Percentiles rank a stretch among this genome's conserved stretches.
Conservation (phyloP, 2,113 vertebrate genomes). For the Lota lota region DNA sequence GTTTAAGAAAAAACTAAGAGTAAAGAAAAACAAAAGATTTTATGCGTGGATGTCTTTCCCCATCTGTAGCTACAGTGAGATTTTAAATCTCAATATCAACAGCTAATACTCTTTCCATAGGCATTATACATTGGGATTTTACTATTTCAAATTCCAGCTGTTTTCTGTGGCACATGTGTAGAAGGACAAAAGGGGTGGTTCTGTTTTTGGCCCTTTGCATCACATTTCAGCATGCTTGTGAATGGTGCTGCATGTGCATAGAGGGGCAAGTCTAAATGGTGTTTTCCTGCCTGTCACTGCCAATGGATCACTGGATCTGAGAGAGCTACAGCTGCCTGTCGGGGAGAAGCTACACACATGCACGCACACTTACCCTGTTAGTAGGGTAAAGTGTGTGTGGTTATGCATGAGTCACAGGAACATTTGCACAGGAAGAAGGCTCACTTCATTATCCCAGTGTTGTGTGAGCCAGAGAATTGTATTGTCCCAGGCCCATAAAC, state of each 20-base stretch:
- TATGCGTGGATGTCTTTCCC: too few relatives aligned
- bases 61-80: too few relatives aligned
- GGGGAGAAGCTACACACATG: slow-evolving; percentile 39
- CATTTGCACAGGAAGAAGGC: background rate
- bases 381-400: background rate
- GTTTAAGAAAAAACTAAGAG: background rate
- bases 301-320: slow-evolving; percentile 45
- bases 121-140: too few relatives aligned
- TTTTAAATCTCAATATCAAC: too few relatives aligned
- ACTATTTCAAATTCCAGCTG: background rate
- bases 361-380: slow-evolving; percentile 32
- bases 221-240: slow-evolving; percentile 38
- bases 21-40: background rate
- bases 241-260: slow-evolving; percentile 47
- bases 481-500: slow-evolving; percentile 20
- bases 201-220: slow-evolving; percentile 32
- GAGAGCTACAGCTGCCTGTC: slow-evolving; percentile 43
- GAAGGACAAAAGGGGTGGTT: slow-evolving; percentile 28
- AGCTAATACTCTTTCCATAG: too few relatives aligned
- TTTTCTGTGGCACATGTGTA: background rate
- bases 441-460: slow-evolving; percentile 27
- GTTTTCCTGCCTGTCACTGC: slow-evolving; percentile 62
- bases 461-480: slow-evolving; percentile 17
- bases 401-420: slow-evolving; percentile 8
- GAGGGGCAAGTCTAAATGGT: slow-evolving; percentile 55